These are phyloP conservation scores for Myripristis jacobus DNA, from an alignment of 2,797 vertebrate genomes.

Conservation along the genomic window DNA sequence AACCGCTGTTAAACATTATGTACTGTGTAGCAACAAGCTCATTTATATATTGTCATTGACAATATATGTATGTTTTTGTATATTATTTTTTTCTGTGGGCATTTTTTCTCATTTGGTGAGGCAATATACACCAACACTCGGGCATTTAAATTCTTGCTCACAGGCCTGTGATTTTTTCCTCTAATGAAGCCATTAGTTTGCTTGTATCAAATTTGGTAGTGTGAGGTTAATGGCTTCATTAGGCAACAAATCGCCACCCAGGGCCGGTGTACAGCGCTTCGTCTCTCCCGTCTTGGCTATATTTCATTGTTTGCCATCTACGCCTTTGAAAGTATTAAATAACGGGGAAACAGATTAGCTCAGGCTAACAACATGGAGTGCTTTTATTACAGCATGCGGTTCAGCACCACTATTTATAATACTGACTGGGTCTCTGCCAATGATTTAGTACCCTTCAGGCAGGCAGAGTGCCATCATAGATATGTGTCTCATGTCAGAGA, in stretches of 20 bases:
- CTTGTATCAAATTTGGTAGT: conserved; percentile 80
- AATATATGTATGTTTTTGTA: conserved; percentile 39
- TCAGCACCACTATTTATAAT: conserved; percentile 72
- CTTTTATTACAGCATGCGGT: conserved; percentile 72
- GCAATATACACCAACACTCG: conserved; percentile 61
- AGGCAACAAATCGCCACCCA: conserved; percentile 79
- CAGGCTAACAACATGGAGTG: conserved; percentile 67
- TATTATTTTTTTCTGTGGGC: conserved; percentile 27
- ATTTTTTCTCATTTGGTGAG: conserved; percentile 56
- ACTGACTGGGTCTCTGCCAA: conserved; percentile 45
- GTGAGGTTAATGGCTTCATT: conserved; percentile 86
- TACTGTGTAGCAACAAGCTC: conserved; percentile 19
- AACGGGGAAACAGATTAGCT: conserved; percentile 78
- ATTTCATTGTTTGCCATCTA: conserved; percentile 82
- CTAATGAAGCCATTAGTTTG: conserved; percentile 82
- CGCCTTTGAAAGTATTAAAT: conserved; percentile 75
- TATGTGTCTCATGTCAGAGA: conserved; percentile 19
- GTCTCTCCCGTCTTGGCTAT: conserved; percentile 66
- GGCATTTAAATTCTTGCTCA: conserved; percentile 65
- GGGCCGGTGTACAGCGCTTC: conserved; percentile 70
- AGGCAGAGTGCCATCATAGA: conserved; percentile 20
- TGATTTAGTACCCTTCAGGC: conserved; percentile 62
- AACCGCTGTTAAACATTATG: conserved; percentile 35
- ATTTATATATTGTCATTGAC: conserved; percentile 34
- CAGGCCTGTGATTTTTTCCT: conserved; percentile 61